These are phyloP conservation scores for Actinia equina DNA, from an alignment of 64 coral and sea anemone genomes.

Conservation along the genomic window DNA sequence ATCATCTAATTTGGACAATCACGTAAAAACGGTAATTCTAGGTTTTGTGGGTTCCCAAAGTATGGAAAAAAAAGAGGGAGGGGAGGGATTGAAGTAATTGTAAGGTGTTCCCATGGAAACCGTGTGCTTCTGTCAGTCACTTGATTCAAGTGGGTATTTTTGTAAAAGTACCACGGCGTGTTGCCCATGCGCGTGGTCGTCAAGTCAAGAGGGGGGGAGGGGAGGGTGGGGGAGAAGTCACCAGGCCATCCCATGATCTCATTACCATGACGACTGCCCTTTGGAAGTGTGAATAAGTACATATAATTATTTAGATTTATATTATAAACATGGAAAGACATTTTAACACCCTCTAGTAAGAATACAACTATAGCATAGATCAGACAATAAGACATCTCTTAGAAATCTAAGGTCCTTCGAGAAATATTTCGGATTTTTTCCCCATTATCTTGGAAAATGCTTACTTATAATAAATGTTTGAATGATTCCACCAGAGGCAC, in stretches of 20 bases:
- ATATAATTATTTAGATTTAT: conserved; percentile 99
- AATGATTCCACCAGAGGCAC: background rate
- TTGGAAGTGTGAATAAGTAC: conserved; percentile 99
- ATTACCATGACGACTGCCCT: conserved; percentile 65
- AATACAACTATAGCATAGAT: conserved; percentile 69
- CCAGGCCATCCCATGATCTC: conserved; percentile 41
- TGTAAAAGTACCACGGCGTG: conserved; percentile 14
- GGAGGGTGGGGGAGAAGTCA: conserved; percentile 14
- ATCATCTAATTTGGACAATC: background rate
- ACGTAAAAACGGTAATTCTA: background rate
- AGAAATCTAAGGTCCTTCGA: background rate
- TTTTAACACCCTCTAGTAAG: conserved; percentile 71
- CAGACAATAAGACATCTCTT: conserved; percentile 20
- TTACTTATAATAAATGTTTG: background rate
- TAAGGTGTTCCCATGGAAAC: conserved; percentile 25
- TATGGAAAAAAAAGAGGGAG: background rate
- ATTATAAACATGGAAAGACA: conserved; percentile 95
- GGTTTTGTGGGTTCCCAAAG: conserved; percentile 18
- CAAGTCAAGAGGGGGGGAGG: conserved; percentile 3
- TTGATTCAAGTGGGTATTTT: conserved; percentile 36
- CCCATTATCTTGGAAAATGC: conserved; percentile 2
- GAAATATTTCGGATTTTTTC: background rate
- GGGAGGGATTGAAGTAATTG: conserved; percentile 4
- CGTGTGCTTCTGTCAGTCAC: conserved; percentile 27
- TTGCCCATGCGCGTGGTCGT: conserved; percentile 7